Percentiles rank a stretch among this genome's conserved stretches.
phyloP scores from a whole-genome alignment of 2,113 vertebrate genomes.

The Nycticryphes semicollaris region DNA sequence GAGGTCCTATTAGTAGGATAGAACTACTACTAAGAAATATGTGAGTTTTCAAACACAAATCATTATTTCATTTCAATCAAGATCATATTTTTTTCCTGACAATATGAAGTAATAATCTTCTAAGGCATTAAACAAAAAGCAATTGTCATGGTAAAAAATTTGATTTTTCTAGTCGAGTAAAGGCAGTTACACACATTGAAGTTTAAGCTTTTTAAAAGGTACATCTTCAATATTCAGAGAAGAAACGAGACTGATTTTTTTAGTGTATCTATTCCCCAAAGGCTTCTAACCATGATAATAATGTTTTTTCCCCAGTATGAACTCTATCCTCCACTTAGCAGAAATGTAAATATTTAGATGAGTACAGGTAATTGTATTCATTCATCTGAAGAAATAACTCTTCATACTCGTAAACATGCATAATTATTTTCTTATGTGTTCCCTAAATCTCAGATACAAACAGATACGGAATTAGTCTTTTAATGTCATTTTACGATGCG shows the following conservation, averaged over 20 bases:
- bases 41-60: neutral
- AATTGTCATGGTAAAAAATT: neutral
- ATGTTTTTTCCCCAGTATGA: neutral
- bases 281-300: neutral
- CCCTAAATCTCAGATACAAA: neutral
- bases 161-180: neutral
- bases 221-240: neutral
- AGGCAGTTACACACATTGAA: neutral
- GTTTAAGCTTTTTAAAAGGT: neutral
- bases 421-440: neutral
- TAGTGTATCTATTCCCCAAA: neutral
- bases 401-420: neutral
- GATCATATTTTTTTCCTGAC: neutral
- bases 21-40: neutral
- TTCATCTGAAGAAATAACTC: neutral
- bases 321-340: neutral
- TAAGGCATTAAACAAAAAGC: neutral
- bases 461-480: neutral
- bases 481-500: neutral
- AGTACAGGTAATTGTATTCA: neutral
- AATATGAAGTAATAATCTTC: neutral
- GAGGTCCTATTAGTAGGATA: neutral
- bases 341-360: neutral
- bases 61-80: neutral
- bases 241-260: neutral